Conservation (phyloP, 2,797 vertebrate species). For the Mormyrus hasselquistii region DNA sequence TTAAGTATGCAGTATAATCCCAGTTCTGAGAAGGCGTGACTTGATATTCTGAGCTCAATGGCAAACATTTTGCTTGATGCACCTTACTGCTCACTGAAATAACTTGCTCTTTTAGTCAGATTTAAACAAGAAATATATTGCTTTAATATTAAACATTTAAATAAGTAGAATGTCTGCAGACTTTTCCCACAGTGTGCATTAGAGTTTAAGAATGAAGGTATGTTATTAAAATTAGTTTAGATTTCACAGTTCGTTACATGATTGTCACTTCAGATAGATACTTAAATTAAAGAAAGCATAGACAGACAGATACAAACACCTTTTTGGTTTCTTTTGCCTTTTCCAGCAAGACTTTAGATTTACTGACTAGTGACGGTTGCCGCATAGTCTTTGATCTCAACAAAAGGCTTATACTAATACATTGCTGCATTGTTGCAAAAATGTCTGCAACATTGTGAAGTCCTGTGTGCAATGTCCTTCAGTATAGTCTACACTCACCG, state of each 20-base stretch:
- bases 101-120: neutral
- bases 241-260: neutral
- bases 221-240: neutral
- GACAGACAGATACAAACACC: neutral
- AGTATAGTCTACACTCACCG: neutral
- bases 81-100: neutral
- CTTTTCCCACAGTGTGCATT: neutral
- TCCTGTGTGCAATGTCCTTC: neutral
- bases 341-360: neutral
- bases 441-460: neutral
- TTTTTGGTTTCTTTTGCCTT: neutral
- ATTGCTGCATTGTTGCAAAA: neutral
- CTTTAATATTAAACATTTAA: neutral
- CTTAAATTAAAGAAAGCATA: neutral
- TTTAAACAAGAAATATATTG: neutral
- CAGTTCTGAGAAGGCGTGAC: neutral
- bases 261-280: neutral
- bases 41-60: neutral
- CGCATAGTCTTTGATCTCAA: neutral
- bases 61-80: neutral
- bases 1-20: neutral
- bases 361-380: neutral
- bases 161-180: neutral
- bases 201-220: neutral
- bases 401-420: neutral